phyloP scores from a whole-genome alignment of 1,140 invertebrate species.

The Polypedilum pembai region DNA sequence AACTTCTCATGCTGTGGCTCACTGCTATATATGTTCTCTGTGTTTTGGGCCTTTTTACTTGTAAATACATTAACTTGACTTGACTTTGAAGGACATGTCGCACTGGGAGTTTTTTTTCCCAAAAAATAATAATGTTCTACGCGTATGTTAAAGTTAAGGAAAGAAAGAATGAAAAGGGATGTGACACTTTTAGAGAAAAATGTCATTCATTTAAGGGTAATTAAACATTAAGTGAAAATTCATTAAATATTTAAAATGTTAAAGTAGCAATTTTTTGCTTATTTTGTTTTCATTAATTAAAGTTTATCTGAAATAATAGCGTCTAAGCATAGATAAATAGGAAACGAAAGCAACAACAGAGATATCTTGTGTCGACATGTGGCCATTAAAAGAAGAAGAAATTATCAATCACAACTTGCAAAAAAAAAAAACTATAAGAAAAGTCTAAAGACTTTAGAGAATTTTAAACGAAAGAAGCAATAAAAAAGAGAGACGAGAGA shows the following conservation, averaged over 20 bases:
- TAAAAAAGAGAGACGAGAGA: background rate
- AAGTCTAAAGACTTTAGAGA: no score
- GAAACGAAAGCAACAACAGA: background rate
- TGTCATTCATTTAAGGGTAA: no score
- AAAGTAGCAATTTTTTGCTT: no score
- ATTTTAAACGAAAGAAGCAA: no score
- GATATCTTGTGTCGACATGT: background rate
- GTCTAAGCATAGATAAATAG: no score
- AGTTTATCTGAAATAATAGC: no score
- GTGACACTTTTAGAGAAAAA: background rate
- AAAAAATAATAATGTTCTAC: no score
- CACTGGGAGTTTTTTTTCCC: background rate
- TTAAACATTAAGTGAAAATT: no score
- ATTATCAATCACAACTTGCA: conserved; percentile 9
- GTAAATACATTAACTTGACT: background rate
- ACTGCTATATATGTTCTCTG: no score
- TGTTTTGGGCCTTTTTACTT: no score
- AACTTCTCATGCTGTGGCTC: background rate
- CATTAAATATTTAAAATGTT: no score
- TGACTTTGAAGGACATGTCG: background rate
- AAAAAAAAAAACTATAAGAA: background rate
- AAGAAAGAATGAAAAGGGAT: background rate
- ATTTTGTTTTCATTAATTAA: no score
- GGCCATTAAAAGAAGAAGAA: background rate
- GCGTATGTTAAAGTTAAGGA: background rate